Conservation (phyloP, 2,113 vertebrate genomes). For the Recurvirostra avosetta region DNA sequence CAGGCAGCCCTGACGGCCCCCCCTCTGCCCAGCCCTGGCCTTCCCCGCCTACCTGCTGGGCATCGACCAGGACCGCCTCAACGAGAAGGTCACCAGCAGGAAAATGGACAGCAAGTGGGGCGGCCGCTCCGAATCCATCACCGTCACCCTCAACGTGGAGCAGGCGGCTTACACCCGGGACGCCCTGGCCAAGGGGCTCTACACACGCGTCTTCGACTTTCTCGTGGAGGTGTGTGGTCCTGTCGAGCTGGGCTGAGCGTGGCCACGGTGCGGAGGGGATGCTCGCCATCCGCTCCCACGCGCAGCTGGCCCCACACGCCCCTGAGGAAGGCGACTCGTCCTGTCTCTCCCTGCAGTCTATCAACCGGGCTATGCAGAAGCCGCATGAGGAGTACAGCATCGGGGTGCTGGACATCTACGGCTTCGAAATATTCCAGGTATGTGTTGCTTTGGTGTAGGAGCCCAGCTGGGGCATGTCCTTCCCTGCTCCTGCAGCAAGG, state of each 20-base stretch:
- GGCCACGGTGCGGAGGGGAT: fast-evolving
- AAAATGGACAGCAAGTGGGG: slow-evolving; percentile 98
- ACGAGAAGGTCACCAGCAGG: slow-evolving; percentile 92
- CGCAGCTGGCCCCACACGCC: fast-evolving
- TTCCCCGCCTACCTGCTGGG: slow-evolving; percentile 95
- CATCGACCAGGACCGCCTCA: slow-evolving; percentile 83
- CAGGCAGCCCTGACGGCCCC: background rate
- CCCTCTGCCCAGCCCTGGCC: slow-evolving; percentile 75
- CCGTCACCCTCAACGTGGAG: slow-evolving; percentile 92
- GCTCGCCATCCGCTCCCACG: fast-evolving
- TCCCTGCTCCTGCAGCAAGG: background rate
- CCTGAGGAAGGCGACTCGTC: fast-evolving
- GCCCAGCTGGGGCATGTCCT: background rate
- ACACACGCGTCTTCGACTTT: slow-evolving; percentile 89
- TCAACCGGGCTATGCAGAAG: slow-evolving; percentile 95
- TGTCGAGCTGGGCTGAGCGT: fast-evolving
- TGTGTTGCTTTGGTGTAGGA: background rate
- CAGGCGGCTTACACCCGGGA: slow-evolving; percentile 92
- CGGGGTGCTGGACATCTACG: slow-evolving; percentile 95
- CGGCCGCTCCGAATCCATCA: slow-evolving; percentile 88
- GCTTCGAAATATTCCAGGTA: slow-evolving; percentile 98
- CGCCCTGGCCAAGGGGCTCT: slow-evolving; percentile 92
- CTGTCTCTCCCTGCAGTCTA: slow-evolving; percentile 69
- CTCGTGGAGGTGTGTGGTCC: slow-evolving; percentile 84
- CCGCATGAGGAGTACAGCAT: slow-evolving; percentile 89